Base-by-base conservation (phyloP, 2,113 vertebrate species). In the Puntigrus tetrazona region DNA sequence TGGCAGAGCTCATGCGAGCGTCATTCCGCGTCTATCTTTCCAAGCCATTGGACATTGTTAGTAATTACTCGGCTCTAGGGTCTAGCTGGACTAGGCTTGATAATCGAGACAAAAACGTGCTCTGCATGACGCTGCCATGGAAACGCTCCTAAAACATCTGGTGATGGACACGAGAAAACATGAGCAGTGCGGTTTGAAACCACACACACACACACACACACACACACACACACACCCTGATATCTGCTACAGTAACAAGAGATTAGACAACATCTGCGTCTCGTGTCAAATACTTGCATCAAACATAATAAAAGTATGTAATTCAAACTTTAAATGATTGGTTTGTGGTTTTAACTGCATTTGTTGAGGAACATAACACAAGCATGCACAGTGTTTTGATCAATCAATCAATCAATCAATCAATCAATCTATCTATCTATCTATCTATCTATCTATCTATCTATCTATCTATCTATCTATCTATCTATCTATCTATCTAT, bases 1-100 rank as follows among this genome's bases (percentile, higher is more conserved):
- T 59, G 50, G 75, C 75, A 59, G 50, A n/a, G 31, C 47, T 25
- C 10, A 22, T 36, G 31, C 16, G 31, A 57, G 47, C 4, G 36
- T 45, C 41, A 73, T 45, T 52, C 69, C 74, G 29, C 74, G 34
- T 41, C 50, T 82, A 45, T 25, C 10, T 22, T 73, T 82, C 69
- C 52, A 61, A 34, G 55, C 69, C 10, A 11, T 22, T 22, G 1
- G 31, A 73, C 67, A 25, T 82, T 82, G 57, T 27, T 57, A 34
- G 13, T 50, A 72, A 59, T 82, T 82, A 82, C 25, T n/a, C 50
- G 13, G 29, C 74, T 29, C 74, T n/a, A 47, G 29, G 22, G 47
- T 55, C n/a, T 31, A 65, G 61, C 8, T 55, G 18, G 27, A 72
- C 67, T 57, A 73, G 16, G 47, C 29, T 55, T 38, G 11, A 72